Base-by-base conservation (phyloP, 2,888 invertebrate species). In the Tipula lateralis region DNA sequence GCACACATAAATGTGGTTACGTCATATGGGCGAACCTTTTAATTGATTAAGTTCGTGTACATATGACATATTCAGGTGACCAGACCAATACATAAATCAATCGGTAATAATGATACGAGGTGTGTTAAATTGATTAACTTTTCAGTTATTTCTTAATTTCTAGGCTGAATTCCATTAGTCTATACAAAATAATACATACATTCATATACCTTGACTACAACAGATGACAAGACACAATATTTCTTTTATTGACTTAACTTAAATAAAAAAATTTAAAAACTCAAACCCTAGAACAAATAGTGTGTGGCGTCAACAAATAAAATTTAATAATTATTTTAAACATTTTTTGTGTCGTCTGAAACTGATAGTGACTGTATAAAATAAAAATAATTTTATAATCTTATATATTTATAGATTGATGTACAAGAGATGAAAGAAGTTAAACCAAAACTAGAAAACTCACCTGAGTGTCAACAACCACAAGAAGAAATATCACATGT, bases 371-470 rank as follows among this genome's bases (percentile, higher is more conserved):
- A 5, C 7, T 9, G n/a, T n/a, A 13, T 12, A 44, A 44, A 44
- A 44, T 0, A 44, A 66, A 66, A 66, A 66, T 9, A 24, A 50
- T 19, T 66, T 66, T 66, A 24, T 66, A 66, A 66, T 66, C 66
- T 83, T 83, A 34, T n/a, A n/a, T n/a, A n/a, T 83, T 83, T 34
- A 34, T 83, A 83, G 83, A 19, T 83, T 32, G 83, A 83, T 19
- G 34, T 83, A 16, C 83, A 83, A 83, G 83, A 83, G 83, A 34
- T 83, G 34, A 34, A 83, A 83, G 83, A 83, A 34, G 83, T 83
- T 34, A 34, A 83, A 83, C 83, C 34, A 83, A 83, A 83, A 83
- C 19, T 83, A 5, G 83, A 83, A 34, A 83, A 83, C 19, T 36
- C 83, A 83, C 83, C 83, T 34, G 83, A 83, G 19, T 36, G 83